phyloP scores from a whole-genome alignment of 2,888 invertebrate species.

The Dicyrtomina minuta region DNA sequence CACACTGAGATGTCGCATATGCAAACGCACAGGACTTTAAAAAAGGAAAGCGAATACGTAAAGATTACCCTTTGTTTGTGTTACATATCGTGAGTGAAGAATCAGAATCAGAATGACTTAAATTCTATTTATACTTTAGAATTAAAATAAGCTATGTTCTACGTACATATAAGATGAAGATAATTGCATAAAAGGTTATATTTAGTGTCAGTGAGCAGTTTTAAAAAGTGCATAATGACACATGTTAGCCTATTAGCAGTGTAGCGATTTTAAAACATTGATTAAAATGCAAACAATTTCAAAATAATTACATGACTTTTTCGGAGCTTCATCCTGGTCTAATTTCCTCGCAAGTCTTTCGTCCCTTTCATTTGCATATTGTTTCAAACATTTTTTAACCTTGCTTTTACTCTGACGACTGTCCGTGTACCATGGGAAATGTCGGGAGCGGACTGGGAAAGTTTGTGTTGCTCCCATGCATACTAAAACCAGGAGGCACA shows the following conservation, averaged over 20 bases:
- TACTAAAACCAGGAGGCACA: conserved; percentile 21
- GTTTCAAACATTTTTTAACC: conserved; percentile 12
- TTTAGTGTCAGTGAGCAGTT: too few species aligned
- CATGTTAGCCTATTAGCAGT: too few species aligned
- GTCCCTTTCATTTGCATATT: conserved; percentile 2
- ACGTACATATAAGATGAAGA: too few species aligned
- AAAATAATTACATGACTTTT: conserved; percentile 22
- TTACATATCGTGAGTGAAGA: too few species aligned
- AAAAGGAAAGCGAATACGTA: too few species aligned
- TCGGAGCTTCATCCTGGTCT: not conserved
- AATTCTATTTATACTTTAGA: too few species aligned
- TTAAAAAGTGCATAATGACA: too few species aligned
- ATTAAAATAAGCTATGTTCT: too few species aligned
- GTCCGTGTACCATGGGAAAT: conserved; percentile 12
- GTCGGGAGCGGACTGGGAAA: conserved; percentile 4
- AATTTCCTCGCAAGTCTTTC: not conserved
- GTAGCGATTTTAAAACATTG: too few species aligned
- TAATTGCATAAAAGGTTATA: too few species aligned
- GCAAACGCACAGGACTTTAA: conserved; percentile 43
- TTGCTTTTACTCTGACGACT: not conserved
- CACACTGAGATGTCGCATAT: conserved; percentile 41
- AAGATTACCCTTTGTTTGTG: too few species aligned
- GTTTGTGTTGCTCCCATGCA: conserved; percentile 25
- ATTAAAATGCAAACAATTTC: too few species aligned
- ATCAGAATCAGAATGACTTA: not conserved